Conservation (phyloP, 2,888 invertebrate genomes). For the Cheilosia impressa region DNA sequence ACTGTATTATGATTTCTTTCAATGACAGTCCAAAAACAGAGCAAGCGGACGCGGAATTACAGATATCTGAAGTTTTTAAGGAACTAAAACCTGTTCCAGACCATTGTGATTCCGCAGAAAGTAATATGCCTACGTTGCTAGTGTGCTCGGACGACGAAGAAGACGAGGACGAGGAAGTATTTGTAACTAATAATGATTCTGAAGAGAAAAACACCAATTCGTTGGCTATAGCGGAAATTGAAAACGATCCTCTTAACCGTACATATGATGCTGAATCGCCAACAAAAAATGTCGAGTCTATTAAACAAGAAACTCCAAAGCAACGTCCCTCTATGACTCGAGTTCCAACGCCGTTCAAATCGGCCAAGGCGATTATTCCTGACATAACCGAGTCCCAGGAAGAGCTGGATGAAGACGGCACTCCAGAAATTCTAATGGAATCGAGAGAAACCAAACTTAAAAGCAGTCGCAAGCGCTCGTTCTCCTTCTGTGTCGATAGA, state of each 20-base stretch:
- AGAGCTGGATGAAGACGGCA: not conserved
- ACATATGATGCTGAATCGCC: constrained; percentile 38
- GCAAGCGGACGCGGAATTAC: not conserved
- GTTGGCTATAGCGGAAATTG: constrained; percentile 37
- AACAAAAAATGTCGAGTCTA: constrained; percentile 44
- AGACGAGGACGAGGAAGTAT: constrained; percentile 35
- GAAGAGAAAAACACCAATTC: not conserved
- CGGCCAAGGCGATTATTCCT: constrained; percentile 31
- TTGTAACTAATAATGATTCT: not conserved
- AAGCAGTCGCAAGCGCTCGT: constrained; percentile 79
- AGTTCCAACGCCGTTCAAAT: constrained; percentile 78
- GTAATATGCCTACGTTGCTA: constrained; percentile 78
- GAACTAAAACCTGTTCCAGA: not conserved
- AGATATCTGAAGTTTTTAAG: not conserved
- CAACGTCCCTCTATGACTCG: constrained; percentile 67
- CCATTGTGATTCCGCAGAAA: constrained; percentile 3
- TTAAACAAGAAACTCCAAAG: constrained; percentile 18
- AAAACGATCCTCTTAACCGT: not conserved
- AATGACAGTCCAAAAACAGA: constrained; percentile 41
- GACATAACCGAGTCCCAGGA: constrained; percentile 42
- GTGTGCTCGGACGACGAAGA: constrained; percentile 76
- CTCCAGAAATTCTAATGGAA: constrained; percentile 48
- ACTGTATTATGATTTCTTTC: constrained; percentile 63
- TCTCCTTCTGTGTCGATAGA: constrained; percentile 76
- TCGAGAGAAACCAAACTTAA: constrained; percentile 69